Conservation (phyloP, 2,888 invertebrate genomes). For the Oligia fasciuncula region DNA sequence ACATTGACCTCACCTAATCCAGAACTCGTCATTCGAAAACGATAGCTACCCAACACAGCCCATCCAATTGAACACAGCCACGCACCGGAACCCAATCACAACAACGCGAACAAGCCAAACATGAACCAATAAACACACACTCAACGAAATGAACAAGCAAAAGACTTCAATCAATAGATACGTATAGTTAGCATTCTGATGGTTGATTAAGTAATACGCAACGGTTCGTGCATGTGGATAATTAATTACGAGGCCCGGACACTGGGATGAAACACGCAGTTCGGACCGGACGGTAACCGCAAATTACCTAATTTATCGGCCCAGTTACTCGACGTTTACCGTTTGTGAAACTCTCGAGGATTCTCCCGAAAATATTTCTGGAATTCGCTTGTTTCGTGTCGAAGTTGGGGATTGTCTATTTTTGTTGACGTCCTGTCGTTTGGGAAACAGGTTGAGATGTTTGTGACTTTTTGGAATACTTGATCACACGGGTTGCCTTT, state of each 20-base stretch:
- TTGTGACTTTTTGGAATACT: conserved; percentile 41
- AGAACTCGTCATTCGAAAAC: conserved; percentile 33
- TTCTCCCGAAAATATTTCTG: conserved; percentile 49
- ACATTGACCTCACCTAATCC: conserved; percentile 30
- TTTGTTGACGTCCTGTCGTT: conserved; percentile 27
- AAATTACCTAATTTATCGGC: conserved; percentile 83
- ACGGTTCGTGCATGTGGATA: conserved; percentile 73
- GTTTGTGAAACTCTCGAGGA: conserved; percentile 51
- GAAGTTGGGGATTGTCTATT: conserved; percentile 24
- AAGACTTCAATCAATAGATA: conserved; percentile 68
- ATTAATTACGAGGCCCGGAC: conserved; percentile 79
- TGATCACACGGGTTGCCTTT: conserved; percentile 8
- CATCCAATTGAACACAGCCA: conserved; percentile 42
- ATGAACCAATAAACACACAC: conserved; percentile 64
- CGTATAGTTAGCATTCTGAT: conserved; percentile 74
- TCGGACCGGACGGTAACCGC: conserved; percentile 67
- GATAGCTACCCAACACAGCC: conserved; percentile 15
- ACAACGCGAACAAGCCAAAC: conserved; percentile 52
- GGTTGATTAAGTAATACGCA: conserved; percentile 78
- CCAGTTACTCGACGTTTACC: conserved; percentile 68
- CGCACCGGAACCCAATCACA: conserved; percentile 49
- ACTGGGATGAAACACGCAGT: conserved; percentile 65
- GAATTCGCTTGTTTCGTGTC: conserved; percentile 13
- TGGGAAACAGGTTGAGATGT: conserved; percentile 11
- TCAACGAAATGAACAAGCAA: conserved; percentile 69